A percentile compares a stretch with the other conserved stretches of the same genome.
Evolutionary conservation across 2,113 vertebrate genomes (phyloP).

Genomic region (Gasterosteus nipponicus): DNA sequence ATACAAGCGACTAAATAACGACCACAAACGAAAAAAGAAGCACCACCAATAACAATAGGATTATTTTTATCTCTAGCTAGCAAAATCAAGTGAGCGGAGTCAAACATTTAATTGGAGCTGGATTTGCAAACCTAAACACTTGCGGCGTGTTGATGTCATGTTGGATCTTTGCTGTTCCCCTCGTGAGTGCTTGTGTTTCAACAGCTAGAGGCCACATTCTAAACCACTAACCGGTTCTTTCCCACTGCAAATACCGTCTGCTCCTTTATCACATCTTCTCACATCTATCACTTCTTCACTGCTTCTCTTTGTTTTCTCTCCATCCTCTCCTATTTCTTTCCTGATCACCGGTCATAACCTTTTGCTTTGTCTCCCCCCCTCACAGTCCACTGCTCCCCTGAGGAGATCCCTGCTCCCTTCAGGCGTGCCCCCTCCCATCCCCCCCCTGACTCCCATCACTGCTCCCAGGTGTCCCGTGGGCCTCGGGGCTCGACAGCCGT

Average conservation of each 20-base stretch:
- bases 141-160: not conserved
- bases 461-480: conserved; percentile 33
- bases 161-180: not conserved
- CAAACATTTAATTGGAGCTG: not conserved
- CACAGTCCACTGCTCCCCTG: conserved; percentile 39
- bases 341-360: conserved; percentile 16
- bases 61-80: not conserved
- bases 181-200: not conserved
- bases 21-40: not conserved
- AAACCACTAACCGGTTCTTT: not conserved
- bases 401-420: conserved; percentile 24
- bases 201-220: not conserved
- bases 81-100: not conserved
- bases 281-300: too few relatives aligned
- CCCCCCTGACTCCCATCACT: not conserved
- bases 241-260: not conserved
- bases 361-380: conserved; percentile 16
- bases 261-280: not conserved
- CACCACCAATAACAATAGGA: not conserved
- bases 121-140: not conserved
- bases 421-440: not conserved
- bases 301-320: not conserved
- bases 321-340: not conserved
- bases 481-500: conserved; percentile 30
- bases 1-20: not conserved